Percentiles rank a stretch among this genome's conserved stretches.
phyloP scores from a whole-genome alignment of 2,113 vertebrate species.

The Sturnus vulgaris region DNA sequence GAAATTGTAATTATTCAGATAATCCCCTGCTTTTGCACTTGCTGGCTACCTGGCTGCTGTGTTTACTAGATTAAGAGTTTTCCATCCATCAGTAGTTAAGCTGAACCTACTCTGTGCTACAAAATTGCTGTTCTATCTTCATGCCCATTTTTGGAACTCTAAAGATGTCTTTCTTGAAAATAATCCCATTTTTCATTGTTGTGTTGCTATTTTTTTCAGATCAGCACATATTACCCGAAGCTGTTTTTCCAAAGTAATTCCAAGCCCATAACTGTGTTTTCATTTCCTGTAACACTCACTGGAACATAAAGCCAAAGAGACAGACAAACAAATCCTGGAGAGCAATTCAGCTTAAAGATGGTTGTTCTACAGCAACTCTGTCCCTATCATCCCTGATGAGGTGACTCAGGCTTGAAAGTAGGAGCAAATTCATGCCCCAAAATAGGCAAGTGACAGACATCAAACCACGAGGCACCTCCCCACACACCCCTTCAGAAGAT shows the following conservation, averaged over 20 bases:
- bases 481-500: neutral
- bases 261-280: neutral
- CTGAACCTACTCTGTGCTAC: neutral
- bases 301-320: neutral
- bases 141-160: neutral
- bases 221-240: neutral
- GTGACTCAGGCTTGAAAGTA: neutral
- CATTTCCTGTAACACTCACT: neutral
- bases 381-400: neutral
- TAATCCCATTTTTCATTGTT: neutral
- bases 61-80: neutral
- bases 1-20: neutral
- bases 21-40: neutral
- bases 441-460: neutral
- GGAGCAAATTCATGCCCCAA: neutral
- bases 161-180: constrained; percentile 15
- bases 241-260: constrained; percentile 25
- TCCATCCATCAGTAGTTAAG: neutral
- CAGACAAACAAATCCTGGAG: constrained; percentile 17
- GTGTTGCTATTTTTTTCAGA: neutral
- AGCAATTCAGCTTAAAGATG: neutral
- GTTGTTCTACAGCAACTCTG: neutral
- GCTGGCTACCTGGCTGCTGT: neutral
- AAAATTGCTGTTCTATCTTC: constrained; percentile 2
- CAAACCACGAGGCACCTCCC: neutral